Base-by-base conservation (phyloP, 2,888 invertebrate genomes). In the Drosophila rubida region DNA sequence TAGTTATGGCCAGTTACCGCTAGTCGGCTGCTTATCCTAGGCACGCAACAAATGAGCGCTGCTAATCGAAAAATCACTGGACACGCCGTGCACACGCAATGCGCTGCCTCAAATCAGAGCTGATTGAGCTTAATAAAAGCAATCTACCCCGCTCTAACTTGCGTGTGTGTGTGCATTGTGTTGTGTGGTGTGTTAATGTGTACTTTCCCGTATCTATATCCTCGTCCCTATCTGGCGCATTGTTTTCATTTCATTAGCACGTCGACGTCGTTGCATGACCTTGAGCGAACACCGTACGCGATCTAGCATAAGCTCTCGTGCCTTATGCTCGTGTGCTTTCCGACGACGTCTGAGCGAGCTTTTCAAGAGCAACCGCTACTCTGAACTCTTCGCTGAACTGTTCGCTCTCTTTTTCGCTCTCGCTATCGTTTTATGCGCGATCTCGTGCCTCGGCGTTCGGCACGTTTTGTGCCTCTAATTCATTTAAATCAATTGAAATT, bases 401-500 rank as follows among this genome's bases (percentile, higher is more conserved):
- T 22, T 16, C 13, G 30, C 22, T 25, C 8, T n/a, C 23, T 22
- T 39, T 44, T 6, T 19, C 14, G 11, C 35, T 9, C 6, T 32
- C 41, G 6, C 42, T 0, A 1, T 35, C 27, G 5, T 55, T 42
- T 54, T 41, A 55, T 39, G 22, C 51, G 14, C 37, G 66, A 81
- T 84, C 87, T 63, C 81, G 87, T 78, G 80, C 76, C 65, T 45
- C 41, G 46, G 44, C 41, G 27, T 39, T 50, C 32, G 30, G 59
- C 75, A 84, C 87, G 72, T 84, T 84, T 82, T 69, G 48, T 46
- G 39, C 16, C 30, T 39, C 49, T 82, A 82, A 84, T 86, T 84
- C 67, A 72, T 83, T 84, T 86, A 80, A 86, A 75, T 80, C 71
- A 84, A 88, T 86, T 88, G 69, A 86, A 78, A 69, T 69, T 65